Evolutionary conservation across 2,888 invertebrate species (phyloP).

Genomic region (Choristoneura rosaceana): DNA sequence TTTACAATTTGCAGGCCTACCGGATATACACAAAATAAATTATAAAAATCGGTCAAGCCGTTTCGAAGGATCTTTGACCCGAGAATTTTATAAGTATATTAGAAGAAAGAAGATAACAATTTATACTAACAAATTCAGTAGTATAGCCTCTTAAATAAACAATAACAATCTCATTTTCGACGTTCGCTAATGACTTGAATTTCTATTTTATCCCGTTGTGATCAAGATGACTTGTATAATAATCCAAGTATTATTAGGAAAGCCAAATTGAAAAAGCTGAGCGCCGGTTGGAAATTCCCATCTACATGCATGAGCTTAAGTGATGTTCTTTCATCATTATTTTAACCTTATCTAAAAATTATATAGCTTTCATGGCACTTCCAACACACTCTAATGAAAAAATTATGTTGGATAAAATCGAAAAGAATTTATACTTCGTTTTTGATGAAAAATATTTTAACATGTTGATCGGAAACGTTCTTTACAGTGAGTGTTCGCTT

Average conservation of each 20-base stretch:
- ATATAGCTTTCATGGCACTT: neutral
- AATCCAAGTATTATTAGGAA: neutral
- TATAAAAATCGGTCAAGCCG: too few species aligned
- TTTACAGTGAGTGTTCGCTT: too few species aligned
- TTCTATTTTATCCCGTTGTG: neutral
- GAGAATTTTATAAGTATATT: too few species aligned
- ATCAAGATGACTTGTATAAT: conserved; percentile 4
- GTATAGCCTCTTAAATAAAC: neutral
- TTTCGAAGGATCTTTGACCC: too few species aligned
- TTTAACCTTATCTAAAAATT: neutral
- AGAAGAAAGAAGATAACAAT: neutral
- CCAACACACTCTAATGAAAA: neutral
- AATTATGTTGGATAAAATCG: too few species aligned
- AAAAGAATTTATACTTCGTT: too few species aligned
- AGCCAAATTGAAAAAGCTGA: conserved; percentile 12
- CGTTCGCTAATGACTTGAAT: neutral
- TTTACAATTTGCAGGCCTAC: too few species aligned
- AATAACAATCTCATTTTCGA: neutral
- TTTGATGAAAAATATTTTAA: too few species aligned
- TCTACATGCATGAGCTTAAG: conserved; percentile 8
- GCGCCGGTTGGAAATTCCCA: conserved; percentile 7
- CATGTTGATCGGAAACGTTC: too few species aligned
- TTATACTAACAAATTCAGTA: neutral
- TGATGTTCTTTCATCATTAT: conserved; percentile 4
- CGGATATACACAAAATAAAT: too few species aligned